phyloP scores from a whole-genome alignment of 2,113 vertebrate genomes.

The Ammospiza caudacuta region DNA sequence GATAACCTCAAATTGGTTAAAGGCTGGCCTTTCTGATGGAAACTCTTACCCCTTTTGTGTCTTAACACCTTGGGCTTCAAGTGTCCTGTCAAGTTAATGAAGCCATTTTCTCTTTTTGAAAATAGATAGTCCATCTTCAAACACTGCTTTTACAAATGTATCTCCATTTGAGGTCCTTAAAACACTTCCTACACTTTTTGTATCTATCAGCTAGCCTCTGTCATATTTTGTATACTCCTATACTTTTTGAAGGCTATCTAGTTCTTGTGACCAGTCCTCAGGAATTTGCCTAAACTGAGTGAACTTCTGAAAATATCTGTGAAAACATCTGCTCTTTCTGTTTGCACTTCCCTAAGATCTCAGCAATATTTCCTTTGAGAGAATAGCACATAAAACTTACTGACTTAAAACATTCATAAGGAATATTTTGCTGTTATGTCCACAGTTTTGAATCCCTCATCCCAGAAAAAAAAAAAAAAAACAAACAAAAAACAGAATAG shows the following conservation, averaged over 20 bases:
- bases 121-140: not conserved
- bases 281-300: constrained; percentile 52
- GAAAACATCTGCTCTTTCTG: constrained; percentile 60
- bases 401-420: not conserved
- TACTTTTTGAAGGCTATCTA: constrained; percentile 45
- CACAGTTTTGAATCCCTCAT: not conserved
- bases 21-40: too few relatives aligned
- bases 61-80: not conserved
- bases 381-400: constrained; percentile 20
- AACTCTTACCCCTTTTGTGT: not conserved
- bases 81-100: constrained; percentile 45
- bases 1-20: not conserved
- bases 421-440: not conserved
- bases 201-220: not conserved
- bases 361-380: constrained; percentile 67
- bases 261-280: constrained; percentile 36
- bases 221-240: constrained; percentile 5
- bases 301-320: constrained; percentile 65
- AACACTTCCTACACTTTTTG: constrained; percentile 30
- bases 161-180: constrained; percentile 32
- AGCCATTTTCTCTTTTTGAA: constrained; percentile 4
- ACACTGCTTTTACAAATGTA: constrained; percentile 42
- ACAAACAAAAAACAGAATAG: not conserved
- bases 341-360: constrained; percentile 56
- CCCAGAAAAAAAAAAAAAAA: not conserved